Evolutionary conservation across 2,797 vertebrate species (phyloP).

Genomic region (Rachycentron canadum): DNA sequence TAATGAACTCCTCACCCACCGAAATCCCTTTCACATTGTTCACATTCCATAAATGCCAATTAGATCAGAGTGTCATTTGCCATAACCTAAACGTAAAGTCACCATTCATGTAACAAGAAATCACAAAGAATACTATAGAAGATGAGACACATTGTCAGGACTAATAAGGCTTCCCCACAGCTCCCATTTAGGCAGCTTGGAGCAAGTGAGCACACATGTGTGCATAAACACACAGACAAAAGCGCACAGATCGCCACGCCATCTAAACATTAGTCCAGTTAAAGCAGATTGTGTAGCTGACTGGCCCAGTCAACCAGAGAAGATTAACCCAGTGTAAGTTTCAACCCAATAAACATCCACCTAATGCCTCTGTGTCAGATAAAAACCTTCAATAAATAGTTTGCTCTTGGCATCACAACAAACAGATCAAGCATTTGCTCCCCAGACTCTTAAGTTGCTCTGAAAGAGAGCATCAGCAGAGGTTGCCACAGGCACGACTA

Average conservation of each 20-base stretch:
- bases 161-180: conserved; percentile 55
- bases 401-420: conserved; percentile 14
- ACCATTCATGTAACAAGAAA: conserved; percentile 46
- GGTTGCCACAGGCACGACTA: background rate
- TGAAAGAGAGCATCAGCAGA: background rate
- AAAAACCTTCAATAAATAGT: conserved; percentile 34
- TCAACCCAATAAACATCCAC: conserved; percentile 45
- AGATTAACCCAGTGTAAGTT: conserved; percentile 40
- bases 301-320: conserved; percentile 43
- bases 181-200: conserved; percentile 34
- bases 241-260: conserved; percentile 14
- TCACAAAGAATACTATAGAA: conserved; percentile 41
- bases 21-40: background rate
- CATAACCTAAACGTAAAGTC: conserved; percentile 22
- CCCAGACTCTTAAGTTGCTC: background rate
- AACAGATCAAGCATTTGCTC: conserved; percentile 8
- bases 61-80: conserved; percentile 30
- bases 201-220: conserved; percentile 21
- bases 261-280: conserved; percentile 39
- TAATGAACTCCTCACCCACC: conserved; percentile 4
- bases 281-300: conserved; percentile 42
- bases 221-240: background rate
- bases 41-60: conserved; percentile 31
- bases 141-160: conserved; percentile 49
- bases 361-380: conserved; percentile 33